Evolutionary conservation across 1,140 invertebrate species (phyloP), one percentile per base, ranked within the genome.

Genomic region (Trichonephila clavipes): DNA sequence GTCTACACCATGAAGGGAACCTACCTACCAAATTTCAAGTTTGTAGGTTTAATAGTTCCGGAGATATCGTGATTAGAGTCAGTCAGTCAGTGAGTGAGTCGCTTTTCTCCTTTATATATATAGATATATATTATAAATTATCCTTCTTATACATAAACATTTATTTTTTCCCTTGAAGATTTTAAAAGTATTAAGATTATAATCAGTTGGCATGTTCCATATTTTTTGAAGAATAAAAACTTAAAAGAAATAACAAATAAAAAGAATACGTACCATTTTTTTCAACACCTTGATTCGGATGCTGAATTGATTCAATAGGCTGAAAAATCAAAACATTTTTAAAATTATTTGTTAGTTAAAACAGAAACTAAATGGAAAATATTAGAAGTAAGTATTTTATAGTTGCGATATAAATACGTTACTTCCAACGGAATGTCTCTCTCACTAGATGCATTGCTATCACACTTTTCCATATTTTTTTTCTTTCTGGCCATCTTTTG

Each of bases 401-500:
- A 51, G 51, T 12, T 51, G 51, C 7, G 28, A 72, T 24, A 72
- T 40, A 6, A 40, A 18, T 7, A 40, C 24, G 18, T 40, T n/a
- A 77, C 72, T 14, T 77, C 28, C 34, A 40, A 77, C 1, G 24
- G 28, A 18, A 34, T 19, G 12, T 77, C 72, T 34, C 19, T 40
- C 6, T 77, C 72, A 16, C 6, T 77, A 77, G 72, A 18, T 18
- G 4, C 4, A 14, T 18, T 77, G 7, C 34, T 40, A 40, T 18
- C 72, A 4, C 28, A 77, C 18, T 77, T 77, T 0, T 77, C 72
- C 18, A 34, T 4, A 77, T 77, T 40, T 77, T 77, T 77, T 16
- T 64, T 88, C 86, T 88, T 64, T 66, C 64, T 64, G 2, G 40
- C 86, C 89, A 90, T 51, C 95, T 97, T 97, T 86, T 97, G 96